These are phyloP conservation scores for Periplaneta americana DNA, from an alignment of 1,140 invertebrate genomes.

Conservation along the genomic window DNA sequence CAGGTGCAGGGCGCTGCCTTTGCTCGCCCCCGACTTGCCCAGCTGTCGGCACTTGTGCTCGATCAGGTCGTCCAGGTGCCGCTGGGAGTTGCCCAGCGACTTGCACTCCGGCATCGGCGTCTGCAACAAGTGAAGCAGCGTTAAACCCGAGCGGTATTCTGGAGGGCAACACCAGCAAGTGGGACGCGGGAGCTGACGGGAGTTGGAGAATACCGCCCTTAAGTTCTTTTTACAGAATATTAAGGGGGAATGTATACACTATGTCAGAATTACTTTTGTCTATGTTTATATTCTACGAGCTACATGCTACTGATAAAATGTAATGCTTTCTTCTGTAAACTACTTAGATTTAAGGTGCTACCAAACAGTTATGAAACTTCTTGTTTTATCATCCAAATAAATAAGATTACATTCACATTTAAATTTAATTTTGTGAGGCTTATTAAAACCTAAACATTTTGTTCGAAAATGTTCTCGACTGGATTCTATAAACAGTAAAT, in stretches of 20 bases:
- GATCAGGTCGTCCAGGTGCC: constrained; percentile 43
- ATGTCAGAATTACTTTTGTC: not conserved
- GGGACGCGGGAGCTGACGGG: not conserved
- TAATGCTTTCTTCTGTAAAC: too few relatives aligned
- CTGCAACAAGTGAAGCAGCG: not conserved
- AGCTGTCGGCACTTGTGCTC: constrained; percentile 53
- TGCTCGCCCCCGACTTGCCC: constrained; percentile 48
- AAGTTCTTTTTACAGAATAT: not conserved
- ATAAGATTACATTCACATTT: too few relatives aligned
- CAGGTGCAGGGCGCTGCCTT: constrained; percentile 55
- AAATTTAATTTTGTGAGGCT: too few relatives aligned
- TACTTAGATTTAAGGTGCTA: too few relatives aligned
- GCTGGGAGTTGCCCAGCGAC: constrained; percentile 4
- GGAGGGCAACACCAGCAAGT: not conserved
- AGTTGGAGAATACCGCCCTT: not conserved
- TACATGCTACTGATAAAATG: too few relatives aligned
- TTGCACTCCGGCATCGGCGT: not conserved
- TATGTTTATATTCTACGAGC: too few relatives aligned
- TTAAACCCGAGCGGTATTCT: not conserved
- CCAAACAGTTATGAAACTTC: too few relatives aligned
- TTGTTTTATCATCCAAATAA: too few relatives aligned
- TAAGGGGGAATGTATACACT: not conserved
- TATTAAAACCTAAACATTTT: too few relatives aligned
- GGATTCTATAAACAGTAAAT: too few relatives aligned
- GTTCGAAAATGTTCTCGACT: too few relatives aligned